Base-by-base conservation (phyloP, 2,888 invertebrate species). In the Ormyrus pomaceus region DNA sequence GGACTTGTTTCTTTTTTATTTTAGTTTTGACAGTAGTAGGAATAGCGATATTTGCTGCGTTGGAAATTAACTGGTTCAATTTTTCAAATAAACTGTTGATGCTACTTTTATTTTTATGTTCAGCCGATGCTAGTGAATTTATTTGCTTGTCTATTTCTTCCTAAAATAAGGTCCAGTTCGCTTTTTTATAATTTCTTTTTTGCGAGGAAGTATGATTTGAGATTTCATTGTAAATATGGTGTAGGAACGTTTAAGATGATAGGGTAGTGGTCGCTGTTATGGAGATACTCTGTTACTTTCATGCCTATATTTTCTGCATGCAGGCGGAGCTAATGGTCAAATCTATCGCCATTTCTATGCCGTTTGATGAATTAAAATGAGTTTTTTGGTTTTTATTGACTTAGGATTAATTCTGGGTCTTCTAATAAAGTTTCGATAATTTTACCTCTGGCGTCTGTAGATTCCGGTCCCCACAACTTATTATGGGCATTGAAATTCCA, bases 401-500 rank as follows among this genome's bases (percentile, higher is more conserved):
- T 4, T 4, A 82, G 9, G 1, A 69, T 59, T 6, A 83, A 48
- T 8, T 84, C 76, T 9, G 48, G 46, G n/a, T 81, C 45, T 11
- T 84, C 76, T 46, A 85, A 19, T 8, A 81, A 53, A 13, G 73
- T 34, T 78, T 84, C 83, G 0, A 86, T 51, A 6, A 81, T 77
- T 72, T 78, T 83, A 9, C 85, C 84, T 56, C 82, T 62, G 9
- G 45, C 50, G 50, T 85, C 83, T 11, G 53, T 68, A 46, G 79
- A 58, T 2, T n/a, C 19, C 45, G 83, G 81, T 6, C 84, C 84
- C 83, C 84, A 84, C 0, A 77, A 11, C 7, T 51, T 8, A 69
- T 82, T 83, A 66, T 85, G 82, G 61, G 82, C 79, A 58, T 84
- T 86, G 45, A 86, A 85, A 74, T 86, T 84, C 10, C 86, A 85